phyloP scores from a whole-genome alignment of 2,113 vertebrate species.

The Aldabrachelys gigantea region DNA sequence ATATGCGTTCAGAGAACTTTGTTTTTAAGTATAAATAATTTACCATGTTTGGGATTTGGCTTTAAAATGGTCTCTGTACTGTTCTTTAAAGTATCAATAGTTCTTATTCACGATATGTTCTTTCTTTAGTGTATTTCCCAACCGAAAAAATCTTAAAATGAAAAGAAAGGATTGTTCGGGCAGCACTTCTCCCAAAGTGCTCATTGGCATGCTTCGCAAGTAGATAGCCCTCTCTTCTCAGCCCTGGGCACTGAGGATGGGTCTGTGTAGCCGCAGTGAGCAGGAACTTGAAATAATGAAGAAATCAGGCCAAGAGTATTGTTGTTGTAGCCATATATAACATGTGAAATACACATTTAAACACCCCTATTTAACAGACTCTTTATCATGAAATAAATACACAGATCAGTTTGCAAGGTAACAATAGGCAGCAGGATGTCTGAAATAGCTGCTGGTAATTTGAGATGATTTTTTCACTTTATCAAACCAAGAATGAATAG shows the following conservation, averaged over 20 bases:
- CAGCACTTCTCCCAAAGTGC: background rate
- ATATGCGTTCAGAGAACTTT: background rate
- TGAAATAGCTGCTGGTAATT: background rate
- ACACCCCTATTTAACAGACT: background rate
- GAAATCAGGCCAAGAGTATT: background rate
- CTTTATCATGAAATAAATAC: background rate
- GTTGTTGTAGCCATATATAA: background rate
- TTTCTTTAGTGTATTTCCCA: background rate
- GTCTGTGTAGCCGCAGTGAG: background rate
- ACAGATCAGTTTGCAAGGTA: background rate
- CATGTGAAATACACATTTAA: background rate
- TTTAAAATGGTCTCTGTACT: background rate
- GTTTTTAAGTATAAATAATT: background rate
- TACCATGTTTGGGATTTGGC: background rate
- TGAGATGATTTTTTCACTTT: background rate
- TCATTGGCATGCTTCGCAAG: background rate
- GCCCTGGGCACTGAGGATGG: background rate
- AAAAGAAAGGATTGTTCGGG: background rate
- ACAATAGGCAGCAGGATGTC: background rate
- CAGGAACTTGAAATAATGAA: background rate
- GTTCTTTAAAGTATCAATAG: background rate
- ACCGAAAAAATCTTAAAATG: background rate
- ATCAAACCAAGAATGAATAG: background rate
- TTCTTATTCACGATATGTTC: background rate
- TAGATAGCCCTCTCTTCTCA: background rate